A percentile compares a stretch with the other conserved stretches of the same genome.
These are phyloP conservation scores for Forpus xanthops DNA, from an alignment of 2,797 vertebrate genomes.

Conservation along the genomic window DNA sequence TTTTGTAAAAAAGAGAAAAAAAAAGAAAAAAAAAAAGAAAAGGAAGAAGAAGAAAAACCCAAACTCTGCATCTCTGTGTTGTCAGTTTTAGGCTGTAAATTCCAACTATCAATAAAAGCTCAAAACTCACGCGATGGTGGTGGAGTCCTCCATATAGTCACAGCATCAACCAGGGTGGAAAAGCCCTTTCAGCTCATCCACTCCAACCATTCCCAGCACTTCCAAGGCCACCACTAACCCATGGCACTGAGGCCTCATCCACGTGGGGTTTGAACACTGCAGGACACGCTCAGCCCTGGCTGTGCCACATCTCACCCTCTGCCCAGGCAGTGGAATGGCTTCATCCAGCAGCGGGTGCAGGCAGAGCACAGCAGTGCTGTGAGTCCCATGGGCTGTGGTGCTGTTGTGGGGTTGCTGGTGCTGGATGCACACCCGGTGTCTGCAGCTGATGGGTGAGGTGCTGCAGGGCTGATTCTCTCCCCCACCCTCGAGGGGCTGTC, in stretches of 20 bases:
- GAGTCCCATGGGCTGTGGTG: neutral
- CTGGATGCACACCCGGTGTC: neutral
- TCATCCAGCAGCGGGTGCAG: neutral
- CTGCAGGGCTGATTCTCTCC: neutral
- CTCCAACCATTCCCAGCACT: neutral
- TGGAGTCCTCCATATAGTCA: neutral
- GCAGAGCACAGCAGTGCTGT: neutral
- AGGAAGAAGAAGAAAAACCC: neutral
- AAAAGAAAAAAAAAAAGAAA: neutral
- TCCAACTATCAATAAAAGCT: constrained; percentile 79
- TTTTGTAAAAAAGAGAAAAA: constrained; percentile 59
- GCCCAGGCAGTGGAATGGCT: neutral
- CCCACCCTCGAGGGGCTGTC: neutral
- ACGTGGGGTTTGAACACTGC: neutral
- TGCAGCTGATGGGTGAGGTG: neutral
- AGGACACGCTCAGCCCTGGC: neutral
- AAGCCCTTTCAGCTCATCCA: neutral
- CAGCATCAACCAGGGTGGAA: neutral
- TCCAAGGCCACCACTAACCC: neutral
- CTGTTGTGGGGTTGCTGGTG: neutral
- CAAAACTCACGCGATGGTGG: neutral
- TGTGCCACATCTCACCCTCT: neutral
- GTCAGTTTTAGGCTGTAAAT: constrained; percentile 85
- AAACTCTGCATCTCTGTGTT: constrained; percentile 80
- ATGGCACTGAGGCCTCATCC: neutral